Conservation (phyloP, 2,797 vertebrate genomes). For the Xenops minutus region DNA sequence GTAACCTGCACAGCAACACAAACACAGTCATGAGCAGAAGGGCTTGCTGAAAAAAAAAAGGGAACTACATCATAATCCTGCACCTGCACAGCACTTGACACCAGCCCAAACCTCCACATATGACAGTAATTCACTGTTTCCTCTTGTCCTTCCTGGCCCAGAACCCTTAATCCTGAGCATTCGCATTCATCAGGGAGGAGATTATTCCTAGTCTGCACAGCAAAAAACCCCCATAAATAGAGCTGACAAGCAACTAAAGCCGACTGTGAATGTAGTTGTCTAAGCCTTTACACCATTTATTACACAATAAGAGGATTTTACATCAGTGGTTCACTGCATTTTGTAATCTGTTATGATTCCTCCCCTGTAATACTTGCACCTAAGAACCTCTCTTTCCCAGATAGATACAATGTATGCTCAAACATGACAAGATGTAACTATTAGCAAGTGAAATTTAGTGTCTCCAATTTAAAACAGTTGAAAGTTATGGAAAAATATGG, state of each 20-base stretch:
- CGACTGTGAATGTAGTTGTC: background rate
- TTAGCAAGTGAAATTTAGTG: background rate
- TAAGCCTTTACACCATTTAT: background rate
- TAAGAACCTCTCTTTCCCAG: background rate
- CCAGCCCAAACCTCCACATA: background rate
- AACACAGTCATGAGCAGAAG: background rate
- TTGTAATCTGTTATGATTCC: background rate
- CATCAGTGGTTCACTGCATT: background rate
- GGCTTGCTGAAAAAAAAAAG: background rate
- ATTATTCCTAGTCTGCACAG: background rate
- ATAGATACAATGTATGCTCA: background rate
- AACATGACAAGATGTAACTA: background rate
- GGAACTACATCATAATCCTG: background rate
- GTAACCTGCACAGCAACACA: background rate
- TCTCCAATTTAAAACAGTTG: background rate
- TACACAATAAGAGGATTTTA: background rate
- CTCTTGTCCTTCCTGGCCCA: conserved; percentile 30
- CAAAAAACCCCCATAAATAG: background rate
- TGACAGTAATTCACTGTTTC: conserved; percentile 23
- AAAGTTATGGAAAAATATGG: background rate
- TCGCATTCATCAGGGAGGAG: background rate
- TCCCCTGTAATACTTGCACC: background rate
- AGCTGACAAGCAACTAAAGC: background rate
- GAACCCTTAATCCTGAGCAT: conserved; percentile 5
- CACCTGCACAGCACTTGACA: background rate